Base-by-base conservation (phyloP, 2,888 invertebrate genomes). In the Mythimna pallens region DNA sequence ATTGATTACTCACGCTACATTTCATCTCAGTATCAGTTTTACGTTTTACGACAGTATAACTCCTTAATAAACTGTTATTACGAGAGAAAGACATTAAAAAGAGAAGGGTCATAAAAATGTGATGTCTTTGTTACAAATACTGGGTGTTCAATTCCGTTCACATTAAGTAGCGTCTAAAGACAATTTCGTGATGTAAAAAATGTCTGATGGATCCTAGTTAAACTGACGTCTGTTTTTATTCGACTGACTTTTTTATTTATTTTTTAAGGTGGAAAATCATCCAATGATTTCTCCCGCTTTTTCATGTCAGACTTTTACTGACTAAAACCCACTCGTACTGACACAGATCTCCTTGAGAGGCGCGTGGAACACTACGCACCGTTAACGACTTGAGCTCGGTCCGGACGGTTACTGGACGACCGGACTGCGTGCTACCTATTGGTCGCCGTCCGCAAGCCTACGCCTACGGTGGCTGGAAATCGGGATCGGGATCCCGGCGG, bases 1-100 rank as follows among this genome's bases (percentile, higher is more conserved):
- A 59, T 67, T 80, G 67, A 58, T 61, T 61, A 54, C 76, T 61
- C 20, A 50, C 40, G 63, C 3, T 47, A 57, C 30, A 10, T 52
- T 69, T 54, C 57, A 47, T 65, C 58, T n/a, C 4, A 43, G 20
- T 36, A 61, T 43, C 50, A 64, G 64, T 66, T 52, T n/a, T 61
- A 55, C 50, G 22, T 65, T 72, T 77, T 68, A 79, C 25, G 65
- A 54, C 62, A 30, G 30, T 54, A 52, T 72, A 72, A 67, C 72
- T 65, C 36, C 64, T 65, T 82, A 65, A 80, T 80, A 65, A 76
- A 80, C 73, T 68, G 47, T 65, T 54, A 76, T 83, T 65, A 70
- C 25, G 34, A 54, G 62, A 68, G 63, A 58, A 72, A 58, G 52
- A 43, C 62, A 61, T 78, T 64, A 80, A 73, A 68, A 65, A 34